Evolutionary conservation across 2,888 invertebrate genomes (phyloP), one percentile per base, ranked within the genome.

Genomic region (Copidosoma aretas): DNA sequence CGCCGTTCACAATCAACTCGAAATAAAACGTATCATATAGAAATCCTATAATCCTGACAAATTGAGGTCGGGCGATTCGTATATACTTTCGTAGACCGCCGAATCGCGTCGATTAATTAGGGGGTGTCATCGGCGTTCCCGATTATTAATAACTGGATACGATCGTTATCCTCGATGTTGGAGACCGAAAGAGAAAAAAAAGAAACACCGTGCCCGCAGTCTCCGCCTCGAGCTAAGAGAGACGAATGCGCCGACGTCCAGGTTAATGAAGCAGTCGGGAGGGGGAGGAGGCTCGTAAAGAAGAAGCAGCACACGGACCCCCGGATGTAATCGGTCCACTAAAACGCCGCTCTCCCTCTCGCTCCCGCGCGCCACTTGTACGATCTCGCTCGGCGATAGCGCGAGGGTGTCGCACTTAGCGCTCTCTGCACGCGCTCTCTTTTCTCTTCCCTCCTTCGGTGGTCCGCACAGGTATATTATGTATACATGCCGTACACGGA

Each of bases 371-470:
- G 68, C n/a, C n/a, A n/a, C n/a, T 68, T 74, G 77, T 77, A 68
- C 78, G 81, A 81, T 82, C 78, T 76, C 75, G 73, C 76, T 77
- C 73, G 69, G 59, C 76, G 81, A 82, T 81, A 80, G 79, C 70
- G 74, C 73, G 77, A 73, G 76, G 77, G 79, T 80, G 79, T 78
- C 77, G 76, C 76, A 72, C 74, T 78, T 73, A 77, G 72, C 77
- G 75, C 76, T 68, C n/a, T n/a, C n/a, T n/a, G 77, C 79, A 78
- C 80, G 81, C 78, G 65, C n/a, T n/a, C n/a, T n/a, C n/a, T n/a
- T n/a, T 8, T 32, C 32, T 32, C 32, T 32, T 32, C 32, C 32
- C 32, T 32, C 32, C 32, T 5, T 32, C 32, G 32, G 32, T 32
- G 32, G 32, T 32, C n/a, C n/a, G n/a, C n/a, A 32, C 8, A 8